phyloP scores from a whole-genome alignment of 2,797 vertebrate species.

The Taeniopygia guttata region DNA sequence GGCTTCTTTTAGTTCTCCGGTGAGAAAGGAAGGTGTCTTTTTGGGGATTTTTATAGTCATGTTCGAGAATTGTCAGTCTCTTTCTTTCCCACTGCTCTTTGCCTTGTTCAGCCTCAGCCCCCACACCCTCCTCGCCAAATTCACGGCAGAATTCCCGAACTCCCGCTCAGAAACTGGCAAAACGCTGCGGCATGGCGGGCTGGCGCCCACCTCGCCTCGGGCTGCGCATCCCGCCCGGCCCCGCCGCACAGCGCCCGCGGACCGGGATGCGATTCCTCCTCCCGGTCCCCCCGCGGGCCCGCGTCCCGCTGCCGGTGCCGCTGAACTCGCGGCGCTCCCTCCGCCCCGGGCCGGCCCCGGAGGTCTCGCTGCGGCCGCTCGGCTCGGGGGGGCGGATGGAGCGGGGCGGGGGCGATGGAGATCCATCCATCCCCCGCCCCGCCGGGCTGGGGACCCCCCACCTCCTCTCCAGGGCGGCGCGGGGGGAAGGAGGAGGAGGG shows the following conservation, averaged over 20 bases:
- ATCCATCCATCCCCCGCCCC: neutral
- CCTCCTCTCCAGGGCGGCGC: neutral
- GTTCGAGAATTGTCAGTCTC: neutral
- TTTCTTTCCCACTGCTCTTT: neutral
- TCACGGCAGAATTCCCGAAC: neutral
- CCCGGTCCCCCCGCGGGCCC: neutral
- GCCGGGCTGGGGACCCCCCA: neutral
- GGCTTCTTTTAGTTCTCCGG: neutral
- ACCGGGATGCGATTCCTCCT: neutral
- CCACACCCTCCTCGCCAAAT: neutral
- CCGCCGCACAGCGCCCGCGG: neutral
- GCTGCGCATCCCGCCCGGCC: neutral
- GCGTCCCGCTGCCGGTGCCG: neutral
- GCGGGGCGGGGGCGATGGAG: too few relatives aligned
- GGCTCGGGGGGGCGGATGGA: neutral
- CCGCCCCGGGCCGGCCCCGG: too few relatives aligned
- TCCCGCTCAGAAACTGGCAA: neutral
- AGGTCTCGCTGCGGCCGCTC: accelerated
- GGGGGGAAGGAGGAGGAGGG: neutral
- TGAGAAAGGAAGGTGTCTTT: neutral
- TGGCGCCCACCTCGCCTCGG: neutral
- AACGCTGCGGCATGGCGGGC: neutral
- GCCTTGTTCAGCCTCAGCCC: neutral
- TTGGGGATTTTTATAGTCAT: neutral
- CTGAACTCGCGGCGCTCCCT: accelerated